Evolutionary conservation across 2,888 invertebrate genomes (phyloP).

Genomic region (Nowickia ferox): DNA sequence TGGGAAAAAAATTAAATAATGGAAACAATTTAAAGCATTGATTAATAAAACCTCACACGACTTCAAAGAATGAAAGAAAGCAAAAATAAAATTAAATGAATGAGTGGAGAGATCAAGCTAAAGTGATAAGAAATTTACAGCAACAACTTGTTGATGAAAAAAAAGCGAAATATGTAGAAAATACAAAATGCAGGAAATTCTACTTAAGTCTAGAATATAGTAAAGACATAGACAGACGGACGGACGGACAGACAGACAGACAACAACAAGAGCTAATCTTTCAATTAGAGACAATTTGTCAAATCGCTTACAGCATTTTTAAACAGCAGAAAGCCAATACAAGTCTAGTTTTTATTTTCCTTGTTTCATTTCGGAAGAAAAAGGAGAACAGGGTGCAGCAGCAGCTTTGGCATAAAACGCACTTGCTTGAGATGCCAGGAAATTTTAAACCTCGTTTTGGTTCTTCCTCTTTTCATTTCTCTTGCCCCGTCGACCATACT

Average conservation of each 20-base stretch:
- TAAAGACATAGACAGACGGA: constrained; percentile 26
- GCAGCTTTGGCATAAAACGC: constrained; percentile 48
- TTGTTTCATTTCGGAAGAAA: not conserved
- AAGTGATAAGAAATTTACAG: constrained; percentile 65
- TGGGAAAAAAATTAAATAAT: constrained; percentile 68
- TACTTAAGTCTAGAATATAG: constrained; percentile 30
- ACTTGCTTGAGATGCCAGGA: constrained; percentile 65
- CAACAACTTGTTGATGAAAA: constrained; percentile 50
- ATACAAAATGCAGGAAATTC: constrained; percentile 47
- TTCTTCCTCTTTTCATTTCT: constrained; percentile 1
- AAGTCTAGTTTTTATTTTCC: constrained; percentile 39
- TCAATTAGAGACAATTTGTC: constrained; percentile 83
- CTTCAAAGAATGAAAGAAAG: constrained; percentile 47
- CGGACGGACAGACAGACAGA: constrained; percentile 47
- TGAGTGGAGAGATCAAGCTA: constrained; percentile 56
- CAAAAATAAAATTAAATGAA: constrained; percentile 7
- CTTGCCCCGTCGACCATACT: constrained; percentile 14
- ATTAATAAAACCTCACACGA: constrained; percentile 82
- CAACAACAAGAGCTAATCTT: constrained; percentile 80
- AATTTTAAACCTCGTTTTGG: constrained; percentile 57
- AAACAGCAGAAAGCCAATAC: constrained; percentile 54
- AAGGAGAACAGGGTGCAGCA: constrained; percentile 66
- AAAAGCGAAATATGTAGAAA: constrained; percentile 5
- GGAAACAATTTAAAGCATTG: constrained; percentile 75
- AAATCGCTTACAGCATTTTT: constrained; percentile 79